These are phyloP conservation scores for Xerus inauris DNA, from an alignment of 2,113 vertebrate species.

Conservation along the genomic window DNA sequence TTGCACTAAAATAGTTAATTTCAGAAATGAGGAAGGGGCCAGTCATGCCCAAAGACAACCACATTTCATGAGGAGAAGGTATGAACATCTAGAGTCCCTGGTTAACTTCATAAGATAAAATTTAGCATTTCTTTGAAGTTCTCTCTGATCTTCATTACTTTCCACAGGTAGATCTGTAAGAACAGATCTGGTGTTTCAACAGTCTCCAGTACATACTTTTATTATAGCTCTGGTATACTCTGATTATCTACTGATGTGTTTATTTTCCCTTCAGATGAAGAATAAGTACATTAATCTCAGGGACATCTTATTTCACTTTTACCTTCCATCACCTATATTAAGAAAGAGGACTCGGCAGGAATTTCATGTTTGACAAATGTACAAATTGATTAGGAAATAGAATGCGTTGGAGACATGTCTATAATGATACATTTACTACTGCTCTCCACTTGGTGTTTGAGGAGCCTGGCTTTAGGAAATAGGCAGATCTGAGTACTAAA, in stretches of 20 bases:
- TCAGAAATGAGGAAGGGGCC: background rate
- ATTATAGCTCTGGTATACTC: background rate
- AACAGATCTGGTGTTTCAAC: background rate
- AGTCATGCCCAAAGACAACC: background rate
- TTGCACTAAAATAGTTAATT: background rate
- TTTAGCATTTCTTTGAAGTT: background rate
- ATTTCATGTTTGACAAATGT: background rate
- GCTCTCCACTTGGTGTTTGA: background rate
- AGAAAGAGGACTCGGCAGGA: background rate
- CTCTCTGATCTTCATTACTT: background rate
- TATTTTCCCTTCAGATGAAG: background rate
- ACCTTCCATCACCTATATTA: background rate
- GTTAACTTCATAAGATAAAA: background rate
- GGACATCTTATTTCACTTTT: background rate
- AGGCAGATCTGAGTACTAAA: background rate
- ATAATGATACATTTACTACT: background rate
- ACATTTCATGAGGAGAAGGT: background rate
- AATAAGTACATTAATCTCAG: background rate
- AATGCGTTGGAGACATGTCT: background rate
- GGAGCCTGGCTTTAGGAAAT: background rate
- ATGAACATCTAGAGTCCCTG: background rate
- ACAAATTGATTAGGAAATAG: background rate
- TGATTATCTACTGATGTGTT: background rate
- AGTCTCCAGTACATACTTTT: background rate
- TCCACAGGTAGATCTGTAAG: background rate